Base-by-base conservation (phyloP, 1,140 invertebrate genomes). In the Caenorhabditis tropicalis region DNA sequence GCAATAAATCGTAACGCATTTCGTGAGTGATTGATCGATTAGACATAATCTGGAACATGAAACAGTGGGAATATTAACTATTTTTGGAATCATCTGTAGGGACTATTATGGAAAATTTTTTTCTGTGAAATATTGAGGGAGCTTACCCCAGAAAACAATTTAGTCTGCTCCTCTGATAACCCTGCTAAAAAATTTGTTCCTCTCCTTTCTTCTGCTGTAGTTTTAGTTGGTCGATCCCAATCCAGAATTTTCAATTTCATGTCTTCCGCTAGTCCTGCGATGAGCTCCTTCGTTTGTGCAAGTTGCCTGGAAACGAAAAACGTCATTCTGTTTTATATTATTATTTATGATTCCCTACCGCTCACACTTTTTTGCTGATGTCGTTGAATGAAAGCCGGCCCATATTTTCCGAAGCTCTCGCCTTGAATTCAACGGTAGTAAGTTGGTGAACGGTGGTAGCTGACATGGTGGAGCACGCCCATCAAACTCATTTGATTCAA, bases 191-290 rank as follows among this genome's bases (percentile, higher is more conserved):
- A 74, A 24, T 74, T 74, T 10, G 65, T 74, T 3, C 65, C 65
- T 24, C 65, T 74, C 27, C 65, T 29, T 15, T 74, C 65, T 46
- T 74, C 65, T 0, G n/a, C 24, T 1, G 36, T 19, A 27, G 36
- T 46, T 24, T 24, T 12, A 21, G 65, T 74, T 21, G 65, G 65
- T 0, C 65, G 65, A 31, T 74, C 65, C 33, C 36, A 74, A 31
- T 74, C 65, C 36, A 74, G n/a, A 21, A 74, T 74, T 46, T 74
- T 74, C 65, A 74, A 43, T 46, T 74, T 74, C 65, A 74, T 74
- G 15, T 74, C 65, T n/a, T 74, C 65, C 36, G 65, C 65, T 12
- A 74, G 21, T n/a, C 65, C 65, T 3, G 65, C 65, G 36, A 74
- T 74, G 36, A 74, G 65, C 36, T 74, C 65, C 43, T 74, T 74